phyloP scores from a whole-genome alignment of 2,113 vertebrate genomes.

The Clarias macrocephalus region DNA sequence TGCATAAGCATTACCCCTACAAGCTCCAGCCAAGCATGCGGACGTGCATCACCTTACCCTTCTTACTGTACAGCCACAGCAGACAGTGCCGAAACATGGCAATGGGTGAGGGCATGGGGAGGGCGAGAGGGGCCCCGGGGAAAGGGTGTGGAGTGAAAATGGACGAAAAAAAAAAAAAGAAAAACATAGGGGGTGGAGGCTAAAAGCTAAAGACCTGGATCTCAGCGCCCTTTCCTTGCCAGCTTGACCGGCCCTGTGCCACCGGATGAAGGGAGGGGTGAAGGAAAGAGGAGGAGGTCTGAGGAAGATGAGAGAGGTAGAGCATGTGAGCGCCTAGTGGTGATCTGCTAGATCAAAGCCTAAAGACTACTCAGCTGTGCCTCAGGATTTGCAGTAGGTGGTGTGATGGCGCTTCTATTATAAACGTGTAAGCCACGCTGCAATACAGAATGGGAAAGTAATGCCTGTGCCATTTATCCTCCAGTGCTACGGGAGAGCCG shows the following conservation, averaged over 20 bases:
- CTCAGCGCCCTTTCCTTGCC: constrained; percentile 34
- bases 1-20: constrained; percentile 11
- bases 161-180: constrained; percentile 8
- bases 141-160: constrained; percentile 54
- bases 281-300: constrained; percentile 28
- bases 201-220: constrained; percentile 52
- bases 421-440: background rate
- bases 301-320: constrained; percentile 13
- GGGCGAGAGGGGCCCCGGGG: constrained; percentile 61
- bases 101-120: constrained; percentile 95
- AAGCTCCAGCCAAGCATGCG: constrained; percentile 56
- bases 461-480: background rate
- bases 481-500: constrained; percentile 9
- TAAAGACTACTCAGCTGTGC: background rate
- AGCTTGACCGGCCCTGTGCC: constrained; percentile 31
- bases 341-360: background rate
- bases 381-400: background rate
- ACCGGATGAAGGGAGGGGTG: constrained; percentile 24
- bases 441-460: background rate
- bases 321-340: constrained; percentile 30
- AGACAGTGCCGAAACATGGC: constrained; percentile 99
- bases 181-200: constrained; percentile 37
- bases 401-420: background rate
- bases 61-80: constrained; percentile 97
- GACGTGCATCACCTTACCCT: constrained; percentile 84